Percentiles rank a stretch among this genome's conserved stretches.
Evolutionary conservation across 2,888 invertebrate genomes (phyloP).

Genomic region (Crocallis elinguaria): DNA sequence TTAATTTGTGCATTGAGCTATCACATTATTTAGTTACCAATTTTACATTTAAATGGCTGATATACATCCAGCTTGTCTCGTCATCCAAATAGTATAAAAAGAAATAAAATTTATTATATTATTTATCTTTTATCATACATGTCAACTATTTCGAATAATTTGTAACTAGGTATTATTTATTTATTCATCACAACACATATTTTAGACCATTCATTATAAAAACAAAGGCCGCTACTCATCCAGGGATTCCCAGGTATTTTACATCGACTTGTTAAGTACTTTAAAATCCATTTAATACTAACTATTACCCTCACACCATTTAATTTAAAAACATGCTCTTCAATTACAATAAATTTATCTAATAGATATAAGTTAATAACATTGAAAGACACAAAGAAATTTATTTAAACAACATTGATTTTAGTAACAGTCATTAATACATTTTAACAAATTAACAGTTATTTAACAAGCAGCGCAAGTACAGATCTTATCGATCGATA

Average conservation of each 20-base stretch:
- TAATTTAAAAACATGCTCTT: slow-evolving; percentile 1
- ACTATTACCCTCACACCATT: slow-evolving; percentile 32
- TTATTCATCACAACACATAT: slow-evolving; percentile 66
- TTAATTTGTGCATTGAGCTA: no score
- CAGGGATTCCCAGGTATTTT: slow-evolving; percentile 14
- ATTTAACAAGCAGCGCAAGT: no score
- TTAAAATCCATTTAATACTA: slow-evolving; percentile 16
- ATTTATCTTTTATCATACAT: no score
- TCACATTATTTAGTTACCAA: no score
- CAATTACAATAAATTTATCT: neutral
- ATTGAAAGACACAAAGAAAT: slow-evolving; percentile 7
- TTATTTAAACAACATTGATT: neutral
- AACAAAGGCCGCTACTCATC: slow-evolving; percentile 25
- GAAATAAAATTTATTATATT: no score
- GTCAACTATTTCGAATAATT: neutral
- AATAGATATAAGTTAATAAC: slow-evolving; percentile 2
- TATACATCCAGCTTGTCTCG: no score
- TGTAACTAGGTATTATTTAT: slow-evolving; percentile 1
- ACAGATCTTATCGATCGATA: no score
- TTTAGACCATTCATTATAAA: slow-evolving; percentile 40
- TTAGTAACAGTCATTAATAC: slow-evolving; percentile 22
- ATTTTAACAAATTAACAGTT: slow-evolving; percentile 8
- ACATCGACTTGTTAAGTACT: slow-evolving; percentile 11
- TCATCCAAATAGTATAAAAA: no score
- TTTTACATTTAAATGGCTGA: no score